A percentile compares a stretch with the other conserved stretches of the same genome.
These are phyloP conservation scores for Melinaea menophilus DNA, from an alignment of 2,888 invertebrate species.

Conservation along the genomic window DNA sequence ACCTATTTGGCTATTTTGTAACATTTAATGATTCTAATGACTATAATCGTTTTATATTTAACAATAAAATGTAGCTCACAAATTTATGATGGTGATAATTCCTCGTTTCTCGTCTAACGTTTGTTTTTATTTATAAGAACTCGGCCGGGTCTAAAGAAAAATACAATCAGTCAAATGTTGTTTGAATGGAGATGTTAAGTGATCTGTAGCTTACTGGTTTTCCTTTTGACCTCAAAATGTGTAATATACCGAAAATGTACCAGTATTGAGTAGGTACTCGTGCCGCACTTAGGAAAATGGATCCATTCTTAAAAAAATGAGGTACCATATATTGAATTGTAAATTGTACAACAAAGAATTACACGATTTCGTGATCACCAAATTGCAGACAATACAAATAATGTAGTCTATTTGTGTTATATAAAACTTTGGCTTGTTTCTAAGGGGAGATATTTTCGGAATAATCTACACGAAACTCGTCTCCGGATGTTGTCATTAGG, in stretches of 20 bases:
- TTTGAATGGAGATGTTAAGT: slow-evolving; percentile 16
- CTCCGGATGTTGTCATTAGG: background rate
- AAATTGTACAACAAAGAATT: background rate
- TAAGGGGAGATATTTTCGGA: background rate
- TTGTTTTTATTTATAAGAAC: background rate
- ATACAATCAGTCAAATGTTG: slow-evolving; percentile 19
- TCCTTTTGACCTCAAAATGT: slow-evolving; percentile 10
- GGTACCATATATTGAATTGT: background rate
- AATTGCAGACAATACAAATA: too few species aligned
- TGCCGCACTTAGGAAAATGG: background rate
- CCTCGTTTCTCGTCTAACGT: too few species aligned
- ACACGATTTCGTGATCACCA: background rate
- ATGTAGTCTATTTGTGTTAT: too few species aligned
- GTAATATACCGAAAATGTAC: background rate
- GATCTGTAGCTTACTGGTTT: slow-evolving; percentile 13
- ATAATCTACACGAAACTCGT: background rate
- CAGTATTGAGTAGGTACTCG: background rate
- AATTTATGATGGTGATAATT: too few species aligned
- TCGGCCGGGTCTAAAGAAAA: slow-evolving; percentile 9
- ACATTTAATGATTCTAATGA: too few species aligned
- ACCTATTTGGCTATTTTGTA: too few species aligned
- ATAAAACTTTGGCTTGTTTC: background rate
- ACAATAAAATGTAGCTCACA: too few species aligned
- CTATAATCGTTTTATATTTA: too few species aligned
- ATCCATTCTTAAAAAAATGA: background rate